Evolutionary conservation across 2,888 invertebrate genomes (phyloP).

Genomic region (Galerucella nymphaeae): DNA sequence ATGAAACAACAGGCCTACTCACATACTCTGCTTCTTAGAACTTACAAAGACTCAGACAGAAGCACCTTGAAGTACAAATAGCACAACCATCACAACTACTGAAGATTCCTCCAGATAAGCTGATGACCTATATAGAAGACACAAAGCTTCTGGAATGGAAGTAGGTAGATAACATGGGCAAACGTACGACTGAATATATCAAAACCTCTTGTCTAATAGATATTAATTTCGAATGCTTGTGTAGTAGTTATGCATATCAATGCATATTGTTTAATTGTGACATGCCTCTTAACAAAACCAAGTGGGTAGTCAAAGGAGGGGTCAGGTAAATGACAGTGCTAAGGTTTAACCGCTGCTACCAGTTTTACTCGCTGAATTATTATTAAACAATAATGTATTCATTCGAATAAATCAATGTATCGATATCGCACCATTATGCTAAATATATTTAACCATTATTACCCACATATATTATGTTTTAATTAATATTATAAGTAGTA

Average conservation of each 20-base stretch:
- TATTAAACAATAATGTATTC: not conserved
- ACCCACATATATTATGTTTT: not conserved
- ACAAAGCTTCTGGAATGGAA: too few species aligned
- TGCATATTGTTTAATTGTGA: conserved; percentile 1
- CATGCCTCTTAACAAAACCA: not conserved
- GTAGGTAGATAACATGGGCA: too few species aligned
- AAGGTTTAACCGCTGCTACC: not conserved
- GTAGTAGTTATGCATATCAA: not conserved
- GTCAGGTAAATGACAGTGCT: not conserved
- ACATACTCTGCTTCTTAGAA: too few species aligned
- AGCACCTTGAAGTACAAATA: too few species aligned
- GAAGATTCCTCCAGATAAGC: too few species aligned
- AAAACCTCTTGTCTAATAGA: too few species aligned
- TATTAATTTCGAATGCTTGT: not conserved
- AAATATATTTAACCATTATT: not conserved
- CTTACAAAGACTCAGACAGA: too few species aligned
- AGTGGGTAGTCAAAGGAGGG: not conserved
- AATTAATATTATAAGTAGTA: not conserved
- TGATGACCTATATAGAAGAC: too few species aligned
- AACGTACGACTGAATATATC: too few species aligned
- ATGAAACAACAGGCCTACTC: too few species aligned
- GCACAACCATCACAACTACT: too few species aligned
- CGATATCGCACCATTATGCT: not conserved
- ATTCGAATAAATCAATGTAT: not conserved
- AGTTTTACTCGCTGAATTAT: conserved; percentile 3